Percentiles rank a stretch among this genome's conserved stretches.
Conservation (phyloP, 2,888 invertebrate genomes). For the Panzeria rudis region DNA sequence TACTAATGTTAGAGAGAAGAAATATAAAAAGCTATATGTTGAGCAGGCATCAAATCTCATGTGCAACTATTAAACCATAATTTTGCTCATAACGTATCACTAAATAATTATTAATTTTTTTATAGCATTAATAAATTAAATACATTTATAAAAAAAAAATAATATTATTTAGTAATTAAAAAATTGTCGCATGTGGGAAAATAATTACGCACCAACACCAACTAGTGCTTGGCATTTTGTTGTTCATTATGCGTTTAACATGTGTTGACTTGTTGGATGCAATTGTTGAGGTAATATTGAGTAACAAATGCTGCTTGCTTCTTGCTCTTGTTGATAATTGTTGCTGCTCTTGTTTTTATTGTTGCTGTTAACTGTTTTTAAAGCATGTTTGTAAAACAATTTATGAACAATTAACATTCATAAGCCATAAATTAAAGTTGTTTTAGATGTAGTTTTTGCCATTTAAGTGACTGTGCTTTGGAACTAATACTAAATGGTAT, state of each 20-base stretch:
- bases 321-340: not conserved
- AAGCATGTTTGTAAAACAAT: conserved; percentile 59
- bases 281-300: conserved; percentile 27
- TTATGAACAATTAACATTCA: conserved; percentile 69
- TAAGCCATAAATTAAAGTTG: conserved; percentile 58
- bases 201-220: conserved; percentile 60
- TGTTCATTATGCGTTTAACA: conserved; percentile 38
- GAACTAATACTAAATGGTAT: not conserved
- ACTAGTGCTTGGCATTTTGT: conserved; percentile 31
- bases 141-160: not conserved
- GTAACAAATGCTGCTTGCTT: not conserved
- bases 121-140: conserved; percentile 34
- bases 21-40: not conserved
- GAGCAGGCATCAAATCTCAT: not conserved
- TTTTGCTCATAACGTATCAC: not conserved
- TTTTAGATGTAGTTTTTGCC: conserved; percentile 57
- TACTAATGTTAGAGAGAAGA: not conserved
- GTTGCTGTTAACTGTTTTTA: conserved; percentile 42
- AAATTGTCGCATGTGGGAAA: conserved; percentile 69
- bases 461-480: conserved; percentile 44
- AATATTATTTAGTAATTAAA: conserved; percentile 26
- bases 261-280: conserved; percentile 49
- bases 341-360: conserved; percentile 11
- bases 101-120: conserved; percentile 1
- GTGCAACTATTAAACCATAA: not conserved